Evolutionary conservation across 2,888 invertebrate species (phyloP), one percentile per base, ranked within the genome.

Genomic region (Drosophila kokeensis): DNA sequence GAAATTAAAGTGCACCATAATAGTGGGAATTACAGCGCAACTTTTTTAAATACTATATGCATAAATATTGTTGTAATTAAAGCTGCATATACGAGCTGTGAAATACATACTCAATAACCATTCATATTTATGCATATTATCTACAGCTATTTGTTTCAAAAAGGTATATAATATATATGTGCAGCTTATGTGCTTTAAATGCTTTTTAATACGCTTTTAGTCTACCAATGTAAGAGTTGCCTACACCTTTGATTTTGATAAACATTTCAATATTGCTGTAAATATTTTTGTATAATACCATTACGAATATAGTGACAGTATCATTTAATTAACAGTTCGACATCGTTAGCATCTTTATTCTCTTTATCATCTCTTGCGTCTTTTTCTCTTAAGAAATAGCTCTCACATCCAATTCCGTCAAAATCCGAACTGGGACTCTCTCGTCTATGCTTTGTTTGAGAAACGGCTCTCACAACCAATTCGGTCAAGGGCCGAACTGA

Each of bases 21-120:
- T 10, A 18, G n/a, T 34, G 45, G 54, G 34, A 70, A 69, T 62
- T 73, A 66, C 71, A 72, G 73, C 60, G 64, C 48, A 27, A 61
- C 38, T 76, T 55, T 52, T 66, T 70, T 65, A 30, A 60, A 54
- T 53, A 58, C 1, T 4, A 30, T 36, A 7, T 13, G 5, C 40
- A 40, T 40, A 38, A 29, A 38, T n/a, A n/a, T n/a, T 38, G 15
- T 29, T 55, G 13, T 29, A 29, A 55, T 38, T 8, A n/a, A 55
- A 27, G 7, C 18, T 24, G 15, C 1, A 38, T 2, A 55, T 29
- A 7, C 11, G 13, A 38, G 7, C 4, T 18, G 3, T 10, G 6
- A 27, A 18, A 45, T 24, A 45, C 4, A 24, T 45, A 15, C 11
- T 2, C 8, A 3, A 8, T 15, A 13, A 7, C 21, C 6, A 13